Evolutionary conservation across 2,888 invertebrate genomes (phyloP), one percentile per base, ranked within the genome.

Genomic region (Alloplasta piceator): DNA sequence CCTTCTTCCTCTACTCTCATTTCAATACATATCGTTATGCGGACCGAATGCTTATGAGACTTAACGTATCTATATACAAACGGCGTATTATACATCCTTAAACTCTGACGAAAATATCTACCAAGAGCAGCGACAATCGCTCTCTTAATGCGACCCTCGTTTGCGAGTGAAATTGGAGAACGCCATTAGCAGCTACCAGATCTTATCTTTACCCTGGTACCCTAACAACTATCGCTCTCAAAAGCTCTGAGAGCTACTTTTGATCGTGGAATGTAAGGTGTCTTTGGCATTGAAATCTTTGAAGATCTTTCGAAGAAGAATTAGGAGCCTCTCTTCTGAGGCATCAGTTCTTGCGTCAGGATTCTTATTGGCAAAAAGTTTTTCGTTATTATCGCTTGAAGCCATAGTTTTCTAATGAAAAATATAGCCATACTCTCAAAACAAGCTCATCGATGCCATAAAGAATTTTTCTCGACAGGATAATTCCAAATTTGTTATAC

Each of bases 101-200:
- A 74, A 70, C 70, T 71, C 46, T 16, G 12, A 58, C 52, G 68
- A 67, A 43, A 56, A 26, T 26, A 26, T 26, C 26, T 26, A 3
- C 26, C 26, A 12, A 61, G 73, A 74, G 60, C 9, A 7, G 43
- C 46, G 55, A 78, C 55, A 70, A 77, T 74, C 66, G 70, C 67
- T 63, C 43, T 26, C 1, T 75, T 60, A 68, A 78, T 78, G 56
- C 75, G 64, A 82, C 76, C 82, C 79, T 76, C 78, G 70, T 78
- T 78, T 74, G 58, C 70, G 36, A 66, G 60, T 74, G 81, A 78
- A 81, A 81, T 78, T 74, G 78, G 81, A 81, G 81, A 81, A 74
- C 70, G 39, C 81, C 81, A 81, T 81, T 81, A 81, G 81, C 74
- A 78, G 78, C 74, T 74, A 78, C 73, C 81, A 74, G 74, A 81